Percentiles rank a stretch among this genome's conserved stretches.
Evolutionary conservation across 2,113 vertebrate genomes (phyloP).

Genomic region (Prietella phreatophila): DNA sequence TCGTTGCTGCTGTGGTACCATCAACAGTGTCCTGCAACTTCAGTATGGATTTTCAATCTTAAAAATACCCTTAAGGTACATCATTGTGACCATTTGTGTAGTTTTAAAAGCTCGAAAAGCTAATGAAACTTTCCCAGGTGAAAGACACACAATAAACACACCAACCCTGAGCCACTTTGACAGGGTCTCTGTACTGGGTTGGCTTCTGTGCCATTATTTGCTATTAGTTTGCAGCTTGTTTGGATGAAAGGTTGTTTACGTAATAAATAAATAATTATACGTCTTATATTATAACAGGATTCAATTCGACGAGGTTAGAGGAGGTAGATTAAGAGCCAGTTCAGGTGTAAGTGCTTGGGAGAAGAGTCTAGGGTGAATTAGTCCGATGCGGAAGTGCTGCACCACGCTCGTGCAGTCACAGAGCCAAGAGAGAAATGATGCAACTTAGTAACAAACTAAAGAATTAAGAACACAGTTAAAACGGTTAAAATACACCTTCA

Average conservation of each 20-base stretch:
- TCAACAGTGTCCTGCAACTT: not conserved
- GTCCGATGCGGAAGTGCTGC: conserved; percentile 69
- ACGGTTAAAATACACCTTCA: not conserved
- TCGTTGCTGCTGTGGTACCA: not conserved
- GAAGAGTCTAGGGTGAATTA: too few species aligned
- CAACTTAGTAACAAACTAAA: not conserved
- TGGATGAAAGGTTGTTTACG: not conserved
- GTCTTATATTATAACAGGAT: not conserved
- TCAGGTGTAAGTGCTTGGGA: not conserved
- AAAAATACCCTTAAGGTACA: not conserved
- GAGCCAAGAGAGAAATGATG: not conserved
- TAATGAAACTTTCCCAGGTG: not conserved
- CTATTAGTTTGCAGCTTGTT: too few species aligned
- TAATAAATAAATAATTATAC: not conserved
- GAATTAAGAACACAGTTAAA: not conserved
- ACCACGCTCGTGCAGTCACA: conserved; percentile 48
- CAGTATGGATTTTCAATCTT: not conserved
- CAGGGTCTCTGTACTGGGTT: too few species aligned
- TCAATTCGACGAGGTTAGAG: not conserved
- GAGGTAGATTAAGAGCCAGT: not conserved
- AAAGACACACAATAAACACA: not conserved
- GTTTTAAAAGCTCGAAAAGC: not conserved
- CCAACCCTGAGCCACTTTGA: not conserved
- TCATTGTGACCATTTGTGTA: not conserved
- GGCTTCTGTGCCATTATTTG: too few species aligned